These are phyloP conservation scores for Cossypha caffra DNA, from an alignment of 2,797 vertebrate genomes.

Conservation along the genomic window DNA sequence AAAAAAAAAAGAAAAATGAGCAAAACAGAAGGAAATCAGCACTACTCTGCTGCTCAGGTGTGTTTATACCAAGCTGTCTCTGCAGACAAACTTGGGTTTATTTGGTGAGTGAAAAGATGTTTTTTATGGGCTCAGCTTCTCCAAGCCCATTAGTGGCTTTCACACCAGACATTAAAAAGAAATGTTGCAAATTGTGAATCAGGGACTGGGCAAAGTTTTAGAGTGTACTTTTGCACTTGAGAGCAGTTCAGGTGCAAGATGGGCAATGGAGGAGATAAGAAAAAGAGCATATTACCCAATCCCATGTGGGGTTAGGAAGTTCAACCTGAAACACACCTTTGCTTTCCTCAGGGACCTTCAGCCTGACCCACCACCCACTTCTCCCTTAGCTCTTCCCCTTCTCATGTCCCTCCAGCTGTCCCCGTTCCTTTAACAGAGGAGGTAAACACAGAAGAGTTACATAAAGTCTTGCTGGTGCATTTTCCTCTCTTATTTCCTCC, in stretches of 20 bases:
- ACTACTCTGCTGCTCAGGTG: accelerated
- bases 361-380: no score
- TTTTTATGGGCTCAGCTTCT: neutral
- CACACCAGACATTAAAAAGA: neutral
- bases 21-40: neutral
- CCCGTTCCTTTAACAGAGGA: no score
- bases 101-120: neutral
- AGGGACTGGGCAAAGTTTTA: neutral
- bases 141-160: neutral
- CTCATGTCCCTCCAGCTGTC: no score
- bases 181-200: neutral
- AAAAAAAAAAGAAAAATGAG: accelerated
- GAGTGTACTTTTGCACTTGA: neutral
- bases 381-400: no score
- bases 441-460: no score
- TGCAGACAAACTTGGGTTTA: neutral
- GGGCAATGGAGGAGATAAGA: neutral
- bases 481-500: no score
- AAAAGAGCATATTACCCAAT: accelerated
- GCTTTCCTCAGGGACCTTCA: no score
- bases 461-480: no score
- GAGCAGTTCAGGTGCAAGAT: neutral
- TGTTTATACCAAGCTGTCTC: neutral
- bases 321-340: neutral
- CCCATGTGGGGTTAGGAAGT: neutral